These are phyloP conservation scores for Scaptomyza tumidula DNA, from an alignment of 2,888 invertebrate genomes.

Conservation along the genomic window DNA sequence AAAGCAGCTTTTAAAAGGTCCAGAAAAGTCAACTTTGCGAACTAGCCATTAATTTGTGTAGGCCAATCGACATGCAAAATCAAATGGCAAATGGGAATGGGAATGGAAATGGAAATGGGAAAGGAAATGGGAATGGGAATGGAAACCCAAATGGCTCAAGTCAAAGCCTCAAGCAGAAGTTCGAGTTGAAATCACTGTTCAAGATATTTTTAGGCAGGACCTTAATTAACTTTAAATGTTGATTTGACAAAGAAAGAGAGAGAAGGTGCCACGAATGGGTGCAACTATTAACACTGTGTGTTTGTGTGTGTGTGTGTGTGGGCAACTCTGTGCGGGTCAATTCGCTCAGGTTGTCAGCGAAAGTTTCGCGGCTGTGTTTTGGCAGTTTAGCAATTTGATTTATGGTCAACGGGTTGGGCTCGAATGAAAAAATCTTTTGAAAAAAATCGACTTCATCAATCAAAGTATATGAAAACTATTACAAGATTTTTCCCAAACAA, in stretches of 20 bases:
- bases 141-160: neutral
- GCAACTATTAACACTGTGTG: neutral
- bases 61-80: conserved; percentile 68
- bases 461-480: conserved; percentile 60
- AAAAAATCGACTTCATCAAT: conserved; percentile 70
- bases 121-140: conserved; percentile 6
- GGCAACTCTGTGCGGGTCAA: conserved; percentile 48
- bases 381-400: conserved; percentile 42
- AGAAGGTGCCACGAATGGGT: conserved; percentile 30
- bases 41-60: conserved; percentile 61
- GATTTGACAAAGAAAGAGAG: conserved; percentile 24
- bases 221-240: conserved; percentile 68
- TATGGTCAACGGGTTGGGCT: conserved; percentile 39
- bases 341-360: conserved; percentile 62
- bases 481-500: conserved; percentile 47
- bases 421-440: neutral
- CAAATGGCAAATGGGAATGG: conserved; percentile 30
- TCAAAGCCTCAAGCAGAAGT: neutral
- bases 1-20: conserved; percentile 20
- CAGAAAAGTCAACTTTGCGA: conserved; percentile 43
- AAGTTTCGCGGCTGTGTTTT: conserved; percentile 45
- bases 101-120: conserved; percentile 13
- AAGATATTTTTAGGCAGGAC: conserved; percentile 49
- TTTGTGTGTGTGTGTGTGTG: neutral
- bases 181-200: conserved; percentile 11